Evolutionary conservation across 2,113 vertebrate species (phyloP), one percentile per base, ranked within the genome.

Genomic region (Mustelus asterias): DNA sequence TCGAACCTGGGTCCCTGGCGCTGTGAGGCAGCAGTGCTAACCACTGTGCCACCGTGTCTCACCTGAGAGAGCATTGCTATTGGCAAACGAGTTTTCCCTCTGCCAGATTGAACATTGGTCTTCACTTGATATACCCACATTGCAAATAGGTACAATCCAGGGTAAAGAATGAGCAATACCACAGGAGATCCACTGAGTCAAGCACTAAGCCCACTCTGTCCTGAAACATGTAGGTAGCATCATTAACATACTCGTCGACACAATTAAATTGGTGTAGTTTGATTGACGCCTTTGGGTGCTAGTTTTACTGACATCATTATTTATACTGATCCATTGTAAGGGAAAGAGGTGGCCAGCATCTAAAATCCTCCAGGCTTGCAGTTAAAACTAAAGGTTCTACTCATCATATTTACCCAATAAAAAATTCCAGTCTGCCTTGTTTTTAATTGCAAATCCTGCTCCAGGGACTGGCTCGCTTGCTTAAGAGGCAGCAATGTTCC

Each of bases 391-490:
- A 98, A 98, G 97, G 97, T 98, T 98, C 97, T 97, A 97, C 97
- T 98, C 98, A 98, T 98, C 97, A 98, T 98, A 98, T 98, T 99
- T 98, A 98, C 98, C 98, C 97, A 97, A 98, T 98, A 97, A 98
- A 98, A 98, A 98, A 98, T 98, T 98, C 98, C 97, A 98, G 98
- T 97, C 97, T 97, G 97, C 95, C 96, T 97, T 97, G 96, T 98
- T 99, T 99, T 98, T 99, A 99, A 99, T 99, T 99, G 98, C 98
- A 99, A 99, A 99, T 99, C 97, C 97, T 96, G 96, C 98, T 98
- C 98, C 80, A 96, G 97, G 98, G 98, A 98, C 98, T 97, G 97
- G 97, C 98, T 98, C 98, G 98, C 97, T 97, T 98, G 98, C 98
- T 98, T 98, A 97, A 98, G 98, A 98, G 98, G 97, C 97, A 97